These are phyloP conservation scores for Sisyra nigra DNA, from an alignment of 2,888 invertebrate genomes.

Conservation along the genomic window DNA sequence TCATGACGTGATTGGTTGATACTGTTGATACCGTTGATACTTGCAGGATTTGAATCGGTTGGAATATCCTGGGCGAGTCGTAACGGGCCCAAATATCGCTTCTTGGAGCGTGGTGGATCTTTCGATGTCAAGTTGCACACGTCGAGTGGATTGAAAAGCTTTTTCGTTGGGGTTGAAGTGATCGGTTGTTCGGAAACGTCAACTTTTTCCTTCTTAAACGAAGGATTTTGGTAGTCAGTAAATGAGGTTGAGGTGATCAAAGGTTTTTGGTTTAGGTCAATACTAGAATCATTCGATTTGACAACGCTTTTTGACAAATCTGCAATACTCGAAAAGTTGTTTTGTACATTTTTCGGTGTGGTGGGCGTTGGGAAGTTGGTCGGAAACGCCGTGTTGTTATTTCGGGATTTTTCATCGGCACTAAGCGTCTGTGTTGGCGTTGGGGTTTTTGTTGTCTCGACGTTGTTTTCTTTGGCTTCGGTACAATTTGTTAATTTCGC, in stretches of 20 bases:
- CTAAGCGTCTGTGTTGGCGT: conserved; percentile 12
- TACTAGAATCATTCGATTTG: conserved; percentile 7
- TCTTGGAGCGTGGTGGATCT: conserved; percentile 30
- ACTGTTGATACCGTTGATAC: conserved; percentile 14
- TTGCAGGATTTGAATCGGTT: conserved; percentile 14
- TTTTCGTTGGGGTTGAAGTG: conserved; percentile 22
- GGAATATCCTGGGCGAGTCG: conserved; percentile 25
- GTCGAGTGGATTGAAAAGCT: conserved; percentile 43
- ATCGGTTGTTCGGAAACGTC: conserved; percentile 12
- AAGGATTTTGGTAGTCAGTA: not conserved
- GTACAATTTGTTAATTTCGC: conserved; percentile 14
- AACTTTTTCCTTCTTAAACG: conserved; percentile 16
- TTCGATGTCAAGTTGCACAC: conserved; percentile 44
- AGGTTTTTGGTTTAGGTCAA: conserved; percentile 2
- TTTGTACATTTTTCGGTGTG: conserved; percentile 1
- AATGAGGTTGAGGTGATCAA: not conserved
- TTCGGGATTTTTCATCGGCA: conserved; percentile 7
- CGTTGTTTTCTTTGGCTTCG: conserved; percentile 15
- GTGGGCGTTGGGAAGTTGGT: conserved; percentile 9
- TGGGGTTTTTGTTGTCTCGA: conserved; percentile 9
- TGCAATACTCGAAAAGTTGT: conserved; percentile 3
- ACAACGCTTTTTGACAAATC: conserved; percentile 7
- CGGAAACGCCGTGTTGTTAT: conserved; percentile 11
- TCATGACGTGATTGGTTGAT: conserved; percentile 13
- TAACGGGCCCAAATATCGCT: not conserved